Conservation (phyloP, 2,113 vertebrate genomes). For the Lepus europaeus region DNA sequence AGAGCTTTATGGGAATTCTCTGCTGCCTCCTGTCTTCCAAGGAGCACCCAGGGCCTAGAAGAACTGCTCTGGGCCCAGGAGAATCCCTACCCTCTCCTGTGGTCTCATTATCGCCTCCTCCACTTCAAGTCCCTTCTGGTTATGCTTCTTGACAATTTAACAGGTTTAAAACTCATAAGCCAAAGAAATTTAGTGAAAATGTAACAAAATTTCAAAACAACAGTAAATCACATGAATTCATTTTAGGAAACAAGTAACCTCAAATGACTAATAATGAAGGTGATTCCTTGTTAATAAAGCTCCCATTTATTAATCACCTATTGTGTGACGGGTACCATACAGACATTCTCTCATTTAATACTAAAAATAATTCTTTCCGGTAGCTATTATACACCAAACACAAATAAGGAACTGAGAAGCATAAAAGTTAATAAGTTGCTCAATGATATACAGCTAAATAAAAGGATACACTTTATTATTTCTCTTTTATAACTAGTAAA, state of each 20-base stretch:
- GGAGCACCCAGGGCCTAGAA: constrained; percentile 75
- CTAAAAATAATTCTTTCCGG: neutral
- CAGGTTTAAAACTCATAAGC: constrained; percentile 31
- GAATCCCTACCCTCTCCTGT: constrained; percentile 2
- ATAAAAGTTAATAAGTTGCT: neutral
- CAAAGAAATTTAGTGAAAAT: neutral
- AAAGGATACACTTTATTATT: neutral
- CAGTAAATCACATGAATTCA: neutral
- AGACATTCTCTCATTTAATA: neutral
- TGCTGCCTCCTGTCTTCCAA: constrained; percentile 35
- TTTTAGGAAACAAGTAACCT: neutral
- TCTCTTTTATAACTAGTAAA: neutral
- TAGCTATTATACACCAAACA: neutral
- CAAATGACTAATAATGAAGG: neutral
- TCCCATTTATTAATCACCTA: neutral
- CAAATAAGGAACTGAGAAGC: neutral
- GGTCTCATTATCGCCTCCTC: constrained; percentile 61
- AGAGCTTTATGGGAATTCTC: constrained; percentile 77
- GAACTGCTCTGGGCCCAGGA: neutral
- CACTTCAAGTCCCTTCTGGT: neutral
- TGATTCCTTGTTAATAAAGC: neutral
- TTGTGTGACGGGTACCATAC: neutral
- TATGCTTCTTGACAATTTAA: constrained; percentile 46
- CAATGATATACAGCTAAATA: neutral
- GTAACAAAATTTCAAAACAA: neutral